phyloP scores from a whole-genome alignment of 1,140 invertebrate genomes.

The Cylas formicarius region DNA sequence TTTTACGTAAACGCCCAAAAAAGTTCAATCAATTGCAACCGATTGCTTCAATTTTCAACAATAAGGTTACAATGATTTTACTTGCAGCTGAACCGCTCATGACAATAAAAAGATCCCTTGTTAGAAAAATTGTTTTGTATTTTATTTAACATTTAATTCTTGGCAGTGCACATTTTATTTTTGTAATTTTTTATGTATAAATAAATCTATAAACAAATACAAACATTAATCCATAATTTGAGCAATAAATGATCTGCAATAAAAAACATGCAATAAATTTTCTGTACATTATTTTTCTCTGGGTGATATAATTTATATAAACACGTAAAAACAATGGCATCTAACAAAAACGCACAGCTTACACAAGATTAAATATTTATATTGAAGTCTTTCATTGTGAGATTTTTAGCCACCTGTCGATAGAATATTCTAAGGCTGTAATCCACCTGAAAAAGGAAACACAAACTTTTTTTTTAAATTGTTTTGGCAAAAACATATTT shows the following conservation, averaged over 20 bases:
- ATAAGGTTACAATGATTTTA: no score
- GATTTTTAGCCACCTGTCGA: conserved; percentile 91
- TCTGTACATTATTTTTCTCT: not conserved
- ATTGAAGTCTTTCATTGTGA: no score
- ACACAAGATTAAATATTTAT: conserved; percentile 6
- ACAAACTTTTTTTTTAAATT: conserved; percentile 28
- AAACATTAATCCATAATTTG: conserved; percentile 7
- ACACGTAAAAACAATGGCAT: not conserved
- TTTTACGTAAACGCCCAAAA: no score
- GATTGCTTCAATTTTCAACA: no score
- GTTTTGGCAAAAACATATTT: conserved; percentile 5
- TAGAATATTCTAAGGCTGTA: conserved; percentile 88
- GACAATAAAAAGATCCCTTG: no score
- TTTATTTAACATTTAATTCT: conserved; percentile 5
- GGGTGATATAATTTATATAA: not conserved
- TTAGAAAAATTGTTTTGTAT: no score
- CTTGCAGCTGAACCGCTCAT: no score
- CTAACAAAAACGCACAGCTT: not conserved
- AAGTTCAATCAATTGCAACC: no score
- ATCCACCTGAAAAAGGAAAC: conserved; percentile 72
- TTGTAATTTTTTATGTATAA: not conserved
- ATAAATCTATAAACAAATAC: conserved; percentile 13
- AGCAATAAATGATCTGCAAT: conserved; percentile 9
- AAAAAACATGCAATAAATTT: conserved; percentile 4
- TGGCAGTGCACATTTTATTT: conserved; percentile 10